Conservation (phyloP, 2,888 invertebrate genomes). For the Notodonta dromedarius region DNA sequence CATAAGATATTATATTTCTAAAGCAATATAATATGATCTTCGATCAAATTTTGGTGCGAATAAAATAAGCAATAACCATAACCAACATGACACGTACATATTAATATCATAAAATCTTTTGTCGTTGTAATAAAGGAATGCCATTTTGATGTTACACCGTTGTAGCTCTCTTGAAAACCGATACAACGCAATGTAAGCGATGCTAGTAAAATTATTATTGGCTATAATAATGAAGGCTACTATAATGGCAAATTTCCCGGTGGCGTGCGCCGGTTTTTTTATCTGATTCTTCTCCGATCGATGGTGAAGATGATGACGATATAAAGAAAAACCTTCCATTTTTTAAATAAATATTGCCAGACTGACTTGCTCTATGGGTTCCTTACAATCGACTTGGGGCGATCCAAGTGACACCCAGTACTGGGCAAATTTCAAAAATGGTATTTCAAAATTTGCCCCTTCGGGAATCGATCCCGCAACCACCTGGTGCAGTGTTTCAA, state of each 20-base stretch:
- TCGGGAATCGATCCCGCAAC: no score
- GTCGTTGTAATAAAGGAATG: not conserved
- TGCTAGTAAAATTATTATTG: not conserved
- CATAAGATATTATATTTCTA: not conserved
- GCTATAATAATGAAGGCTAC: not conserved
- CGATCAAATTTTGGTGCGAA: slow-evolving; percentile 1
- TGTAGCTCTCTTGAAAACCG: slow-evolving; percentile 1
- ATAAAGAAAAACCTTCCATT: no score
- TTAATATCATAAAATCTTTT: slow-evolving; percentile 6
- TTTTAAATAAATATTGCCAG: no score
- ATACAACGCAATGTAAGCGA: not conserved
- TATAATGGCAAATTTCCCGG: not conserved
- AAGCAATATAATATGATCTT: not conserved
- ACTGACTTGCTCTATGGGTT: no score
- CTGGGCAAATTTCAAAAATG: no score
- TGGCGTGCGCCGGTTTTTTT: not conserved
- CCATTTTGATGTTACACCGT: not conserved
- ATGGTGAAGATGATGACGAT: no score
- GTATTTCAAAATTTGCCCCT: no score
- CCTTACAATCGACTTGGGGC: no score
- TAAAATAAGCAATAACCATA: not conserved
- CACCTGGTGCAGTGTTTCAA: no score
- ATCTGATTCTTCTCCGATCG: no score
- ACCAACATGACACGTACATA: slow-evolving; percentile 1
- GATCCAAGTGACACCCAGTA: no score